These are phyloP conservation scores for Bucorvus abyssinicus DNA, from an alignment of 2,797 vertebrate species.

Conservation along the genomic window DNA sequence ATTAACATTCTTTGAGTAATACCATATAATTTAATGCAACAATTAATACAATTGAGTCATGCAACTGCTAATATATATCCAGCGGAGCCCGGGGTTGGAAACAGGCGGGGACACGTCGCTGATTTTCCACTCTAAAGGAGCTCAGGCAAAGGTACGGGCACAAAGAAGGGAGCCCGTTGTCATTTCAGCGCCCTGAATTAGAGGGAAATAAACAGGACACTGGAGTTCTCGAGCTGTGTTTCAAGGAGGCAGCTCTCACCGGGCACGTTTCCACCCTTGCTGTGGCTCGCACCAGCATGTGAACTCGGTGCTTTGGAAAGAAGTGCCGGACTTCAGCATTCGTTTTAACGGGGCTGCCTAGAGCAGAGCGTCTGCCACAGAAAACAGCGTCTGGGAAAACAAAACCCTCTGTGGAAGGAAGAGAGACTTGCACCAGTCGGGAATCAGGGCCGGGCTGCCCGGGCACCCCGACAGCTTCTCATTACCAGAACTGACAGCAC, in stretches of 20 bases:
- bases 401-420: neutral
- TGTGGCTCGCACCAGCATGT: fast-evolving
- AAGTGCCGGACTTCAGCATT: fast-evolving
- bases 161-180: neutral
- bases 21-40: slow-evolving; percentile 76
- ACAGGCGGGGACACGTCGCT: neutral
- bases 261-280: neutral
- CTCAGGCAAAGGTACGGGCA: neutral
- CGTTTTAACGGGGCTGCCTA: fast-evolving
- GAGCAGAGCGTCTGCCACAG: neutral
- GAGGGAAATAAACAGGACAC: neutral
- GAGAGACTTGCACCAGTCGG: fast-evolving
- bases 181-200: neutral
- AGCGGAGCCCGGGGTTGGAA: neutral
- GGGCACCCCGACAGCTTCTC: neutral
- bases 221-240: neutral
- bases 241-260: neutral
- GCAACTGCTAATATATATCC: neutral
- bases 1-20: slow-evolving; percentile 75
- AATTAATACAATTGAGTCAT: slow-evolving; percentile 71
- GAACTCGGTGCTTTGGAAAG: neutral
- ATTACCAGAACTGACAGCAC: fast-evolving
- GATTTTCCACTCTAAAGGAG: neutral
- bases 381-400: neutral
- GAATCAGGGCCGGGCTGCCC: neutral